Evolutionary conservation across 2,797 vertebrate genomes (phyloP).

Genomic region (Coregonus ussuriensis): DNA sequence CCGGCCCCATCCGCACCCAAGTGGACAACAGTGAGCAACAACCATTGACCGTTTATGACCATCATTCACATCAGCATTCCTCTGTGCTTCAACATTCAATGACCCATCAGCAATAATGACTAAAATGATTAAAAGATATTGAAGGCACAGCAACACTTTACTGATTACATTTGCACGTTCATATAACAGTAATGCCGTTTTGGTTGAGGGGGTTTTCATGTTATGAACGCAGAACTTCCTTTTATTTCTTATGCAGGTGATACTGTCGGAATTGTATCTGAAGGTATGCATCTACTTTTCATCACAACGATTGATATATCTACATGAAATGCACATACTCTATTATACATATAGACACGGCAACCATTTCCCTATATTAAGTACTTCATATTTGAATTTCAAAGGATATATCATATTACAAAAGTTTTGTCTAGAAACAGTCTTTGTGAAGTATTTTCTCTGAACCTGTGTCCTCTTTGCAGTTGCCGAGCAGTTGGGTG

Average conservation of each 20-base stretch:
- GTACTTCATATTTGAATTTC: neutral
- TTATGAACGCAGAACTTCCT: neutral
- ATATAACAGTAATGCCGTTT: neutral
- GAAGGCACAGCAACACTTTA: constrained; percentile 2
- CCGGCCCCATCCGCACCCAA: constrained; percentile 58
- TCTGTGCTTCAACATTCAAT: neutral
- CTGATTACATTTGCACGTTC: neutral
- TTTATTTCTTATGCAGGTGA: constrained; percentile 20
- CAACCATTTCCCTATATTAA: neutral
- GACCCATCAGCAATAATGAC: neutral
- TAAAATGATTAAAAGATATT: neutral
- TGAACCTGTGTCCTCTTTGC: constrained; percentile 4
- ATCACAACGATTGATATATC: neutral
- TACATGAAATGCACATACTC: neutral
- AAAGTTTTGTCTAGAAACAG: neutral
- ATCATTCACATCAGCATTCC: constrained; percentile 4
- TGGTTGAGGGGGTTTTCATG: neutral
- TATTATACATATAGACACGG: too few species aligned
- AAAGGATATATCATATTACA: neutral
- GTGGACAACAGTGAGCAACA: constrained; percentile 55
- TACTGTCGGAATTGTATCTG: constrained; percentile 12
- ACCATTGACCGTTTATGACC: constrained; percentile 1
- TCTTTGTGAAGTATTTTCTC: neutral
- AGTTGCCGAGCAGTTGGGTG: constrained; percentile 28
- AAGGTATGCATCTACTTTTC: constrained; percentile 50